Conservation (phyloP, 2,797 vertebrate genomes). For the Poliocrania exsul region DNA sequence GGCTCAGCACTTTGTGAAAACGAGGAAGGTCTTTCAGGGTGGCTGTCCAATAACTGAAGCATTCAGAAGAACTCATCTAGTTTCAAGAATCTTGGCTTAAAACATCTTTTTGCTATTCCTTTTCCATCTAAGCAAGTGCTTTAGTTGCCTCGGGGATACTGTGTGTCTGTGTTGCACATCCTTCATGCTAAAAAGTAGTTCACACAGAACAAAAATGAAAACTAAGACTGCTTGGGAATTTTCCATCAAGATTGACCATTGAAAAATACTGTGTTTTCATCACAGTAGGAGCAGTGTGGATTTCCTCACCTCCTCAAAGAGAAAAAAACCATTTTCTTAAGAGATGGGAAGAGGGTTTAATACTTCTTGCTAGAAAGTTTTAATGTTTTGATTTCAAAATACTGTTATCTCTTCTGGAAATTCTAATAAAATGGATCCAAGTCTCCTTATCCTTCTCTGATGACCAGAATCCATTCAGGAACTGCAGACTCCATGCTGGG, state of each 20-base stretch:
- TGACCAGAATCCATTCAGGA: neutral
- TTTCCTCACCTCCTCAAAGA: neutral
- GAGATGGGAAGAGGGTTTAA: fast-evolving
- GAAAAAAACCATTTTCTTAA: neutral
- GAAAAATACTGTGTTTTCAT: neutral
- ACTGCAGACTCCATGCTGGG: neutral
- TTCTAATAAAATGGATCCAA: neutral
- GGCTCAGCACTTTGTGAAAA: neutral
- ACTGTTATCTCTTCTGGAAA: neutral
- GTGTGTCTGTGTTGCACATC: neutral
- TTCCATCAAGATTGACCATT: neutral
- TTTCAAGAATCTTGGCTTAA: conserved; percentile 15
- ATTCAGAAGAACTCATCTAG: neutral
- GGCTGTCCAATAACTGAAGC: neutral
- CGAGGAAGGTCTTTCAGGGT: neutral
- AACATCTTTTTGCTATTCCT: conserved; percentile 15
- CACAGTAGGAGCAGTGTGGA: neutral
- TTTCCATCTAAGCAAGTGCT: conserved; percentile 43
- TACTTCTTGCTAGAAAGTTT: neutral
- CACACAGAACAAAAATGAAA: conserved; percentile 28
- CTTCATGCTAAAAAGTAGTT: conserved; percentile 30
- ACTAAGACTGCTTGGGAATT: neutral
- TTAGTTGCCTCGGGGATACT: neutral
- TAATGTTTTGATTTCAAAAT: neutral
- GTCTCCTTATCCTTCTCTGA: neutral